A percentile compares a stretch with the other conserved stretches of the same genome.
Conservation (phyloP, 2,797 vertebrate genomes). For the Propithecus deckenii region DNA sequence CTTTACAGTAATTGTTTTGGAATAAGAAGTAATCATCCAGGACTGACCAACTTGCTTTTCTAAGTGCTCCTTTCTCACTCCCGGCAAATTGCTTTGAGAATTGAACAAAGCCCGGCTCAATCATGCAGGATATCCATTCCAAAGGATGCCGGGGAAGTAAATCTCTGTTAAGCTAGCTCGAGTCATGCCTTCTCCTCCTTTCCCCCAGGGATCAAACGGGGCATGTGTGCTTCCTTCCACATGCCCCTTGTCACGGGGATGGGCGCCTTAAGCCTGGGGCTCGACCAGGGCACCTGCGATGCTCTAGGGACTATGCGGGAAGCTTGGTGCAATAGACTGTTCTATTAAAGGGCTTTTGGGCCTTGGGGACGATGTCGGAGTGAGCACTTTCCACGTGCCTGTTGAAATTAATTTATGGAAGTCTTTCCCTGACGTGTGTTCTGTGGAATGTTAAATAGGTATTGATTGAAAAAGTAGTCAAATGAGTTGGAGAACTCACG, state of each 20-base stretch:
- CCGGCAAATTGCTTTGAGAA: slow-evolving; percentile 87
- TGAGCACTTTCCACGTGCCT: neutral
- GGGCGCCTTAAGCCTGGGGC: slow-evolving; percentile 16
- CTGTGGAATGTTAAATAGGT: slow-evolving; percentile 37
- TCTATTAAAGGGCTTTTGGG: neutral
- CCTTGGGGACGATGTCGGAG: neutral
- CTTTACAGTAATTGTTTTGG: slow-evolving; percentile 85
- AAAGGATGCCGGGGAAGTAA: slow-evolving; percentile 79
- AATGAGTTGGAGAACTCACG: neutral
- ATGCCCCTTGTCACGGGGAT: neutral
- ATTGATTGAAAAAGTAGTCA: neutral
- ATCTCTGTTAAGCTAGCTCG: slow-evolving; percentile 73
- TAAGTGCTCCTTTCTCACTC: slow-evolving; percentile 82
- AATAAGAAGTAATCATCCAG: slow-evolving; percentile 87
- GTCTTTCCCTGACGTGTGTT: neutral
- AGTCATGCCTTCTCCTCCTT: slow-evolving; percentile 65
- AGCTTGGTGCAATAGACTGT: neutral
- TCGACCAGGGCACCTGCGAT: neutral
- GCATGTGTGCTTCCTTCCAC: neutral
- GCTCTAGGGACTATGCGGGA: neutral
- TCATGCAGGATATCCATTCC: slow-evolving; percentile 83
- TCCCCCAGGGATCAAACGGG: slow-evolving; percentile 62
- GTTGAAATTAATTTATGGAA: slow-evolving; percentile 54
- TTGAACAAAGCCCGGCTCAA: slow-evolving; percentile 85
- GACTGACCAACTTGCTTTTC: slow-evolving; percentile 84